Evolutionary conservation across 2,113 vertebrate genomes (phyloP).

Genomic region (Mesocricetus auratus): DNA sequence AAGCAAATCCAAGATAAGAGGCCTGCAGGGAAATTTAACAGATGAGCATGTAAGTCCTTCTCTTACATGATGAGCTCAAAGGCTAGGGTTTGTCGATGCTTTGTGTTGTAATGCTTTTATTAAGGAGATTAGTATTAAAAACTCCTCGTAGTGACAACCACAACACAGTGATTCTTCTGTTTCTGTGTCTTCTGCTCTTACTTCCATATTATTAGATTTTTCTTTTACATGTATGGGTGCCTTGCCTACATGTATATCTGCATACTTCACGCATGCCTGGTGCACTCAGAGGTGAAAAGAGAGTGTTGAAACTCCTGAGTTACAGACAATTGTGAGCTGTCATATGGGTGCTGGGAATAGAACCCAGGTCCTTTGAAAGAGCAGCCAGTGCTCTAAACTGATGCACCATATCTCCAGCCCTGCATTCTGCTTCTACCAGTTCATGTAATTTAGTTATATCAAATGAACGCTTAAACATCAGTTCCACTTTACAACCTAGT

Average conservation of each 20-base stretch:
- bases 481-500: background rate
- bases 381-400: background rate
- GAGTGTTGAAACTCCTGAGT: background rate
- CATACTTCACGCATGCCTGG: background rate
- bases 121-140: background rate
- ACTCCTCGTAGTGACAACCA: background rate
- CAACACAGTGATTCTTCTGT: background rate
- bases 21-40: background rate
- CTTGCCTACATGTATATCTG: background rate
- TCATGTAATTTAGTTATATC: background rate
- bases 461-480: background rate
- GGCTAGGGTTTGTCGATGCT: background rate
- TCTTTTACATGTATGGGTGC: background rate
- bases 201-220: background rate
- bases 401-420: background rate
- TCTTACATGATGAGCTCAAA: background rate
- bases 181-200: too few species aligned
- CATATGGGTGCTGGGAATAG: accelerated
- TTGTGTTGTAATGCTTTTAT: background rate
- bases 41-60: background rate
- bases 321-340: background rate
- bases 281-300: background rate
- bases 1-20: background rate
- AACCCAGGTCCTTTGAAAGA: background rate
- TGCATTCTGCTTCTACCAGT: background rate